Conservation (phyloP, 2,888 invertebrate species). For the Tetanocera ferruginea region DNA sequence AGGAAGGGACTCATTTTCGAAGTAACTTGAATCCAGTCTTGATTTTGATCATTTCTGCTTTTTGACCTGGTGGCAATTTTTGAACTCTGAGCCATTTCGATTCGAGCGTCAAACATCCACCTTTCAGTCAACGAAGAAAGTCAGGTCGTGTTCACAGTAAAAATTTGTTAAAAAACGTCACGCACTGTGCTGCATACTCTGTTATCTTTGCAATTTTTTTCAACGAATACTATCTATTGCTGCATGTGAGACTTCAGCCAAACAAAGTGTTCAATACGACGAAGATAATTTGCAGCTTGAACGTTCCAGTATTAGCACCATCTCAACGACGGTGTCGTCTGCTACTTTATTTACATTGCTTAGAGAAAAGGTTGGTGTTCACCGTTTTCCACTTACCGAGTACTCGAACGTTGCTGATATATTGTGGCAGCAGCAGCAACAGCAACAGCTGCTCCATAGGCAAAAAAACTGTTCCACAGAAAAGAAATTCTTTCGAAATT, state of each 20-base stretch:
- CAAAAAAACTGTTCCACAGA: neutral
- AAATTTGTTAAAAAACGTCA: neutral
- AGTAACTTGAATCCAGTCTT: neutral
- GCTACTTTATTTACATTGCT: conserved; percentile 36
- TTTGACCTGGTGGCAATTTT: neutral
- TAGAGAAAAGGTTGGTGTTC: conserved; percentile 42
- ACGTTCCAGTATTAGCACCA: conserved; percentile 27
- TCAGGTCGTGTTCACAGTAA: neutral
- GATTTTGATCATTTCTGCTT: neutral
- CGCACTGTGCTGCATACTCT: conserved; percentile 10
- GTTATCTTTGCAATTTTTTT: conserved; percentile 13
- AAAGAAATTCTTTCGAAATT: neutral
- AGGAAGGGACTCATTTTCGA: too few species aligned
- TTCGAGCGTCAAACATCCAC: neutral
- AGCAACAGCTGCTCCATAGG: neutral
- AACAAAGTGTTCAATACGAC: neutral
- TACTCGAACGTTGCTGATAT: conserved; percentile 9
- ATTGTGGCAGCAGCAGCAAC: conserved; percentile 13
- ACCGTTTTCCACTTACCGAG: conserved; percentile 35
- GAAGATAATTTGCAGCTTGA: neutral
- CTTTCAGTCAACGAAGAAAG: neutral
- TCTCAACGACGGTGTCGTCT: conserved; percentile 40
- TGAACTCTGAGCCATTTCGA: neutral
- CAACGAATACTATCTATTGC: neutral
- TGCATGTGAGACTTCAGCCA: neutral